Evolutionary conservation across 2,888 invertebrate species (phyloP).

Genomic region (Colletes collaris): DNA sequence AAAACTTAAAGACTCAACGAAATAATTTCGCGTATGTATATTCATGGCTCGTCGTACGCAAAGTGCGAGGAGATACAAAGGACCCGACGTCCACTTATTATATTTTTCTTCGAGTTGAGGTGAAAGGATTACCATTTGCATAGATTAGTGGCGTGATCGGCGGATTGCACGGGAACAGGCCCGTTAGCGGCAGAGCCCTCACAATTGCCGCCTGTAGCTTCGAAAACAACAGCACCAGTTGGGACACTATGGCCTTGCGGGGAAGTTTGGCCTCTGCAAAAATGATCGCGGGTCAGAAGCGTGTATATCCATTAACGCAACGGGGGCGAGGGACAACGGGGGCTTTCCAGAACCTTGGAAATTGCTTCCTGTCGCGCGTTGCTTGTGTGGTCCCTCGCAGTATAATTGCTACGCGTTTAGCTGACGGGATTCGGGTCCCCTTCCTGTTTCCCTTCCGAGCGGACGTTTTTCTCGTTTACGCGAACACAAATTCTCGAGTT

Average conservation of each 20-base stretch:
- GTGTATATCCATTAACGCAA: slow-evolving; percentile 45
- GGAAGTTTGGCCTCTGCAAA: slow-evolving; percentile 77
- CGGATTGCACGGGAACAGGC: slow-evolving; percentile 86
- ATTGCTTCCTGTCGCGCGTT: slow-evolving; percentile 51
- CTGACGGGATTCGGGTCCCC: background rate
- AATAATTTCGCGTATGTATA: no score
- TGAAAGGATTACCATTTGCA: slow-evolving; percentile 85
- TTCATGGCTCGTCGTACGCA: no score
- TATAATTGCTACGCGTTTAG: slow-evolving; percentile 27
- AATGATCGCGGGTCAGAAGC: slow-evolving; percentile 48
- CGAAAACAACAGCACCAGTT: slow-evolving; percentile 87
- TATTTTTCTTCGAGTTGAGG: background rate
- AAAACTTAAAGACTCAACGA: no score
- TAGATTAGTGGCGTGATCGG: slow-evolving; percentile 88
- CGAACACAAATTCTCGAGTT: no score
- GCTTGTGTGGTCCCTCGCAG: slow-evolving; percentile 55
- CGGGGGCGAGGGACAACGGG: slow-evolving; percentile 43
- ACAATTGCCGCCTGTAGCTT: slow-evolving; percentile 87
- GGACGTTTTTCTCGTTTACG: background rate
- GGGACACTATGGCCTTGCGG: slow-evolving; percentile 84
- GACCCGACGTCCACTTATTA: background rate
- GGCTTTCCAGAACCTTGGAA: slow-evolving; percentile 48
- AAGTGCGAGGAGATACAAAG: no score
- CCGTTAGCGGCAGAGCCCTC: slow-evolving; percentile 85
- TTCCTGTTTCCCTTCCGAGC: background rate